Evolutionary conservation across 1,140 invertebrate genomes (phyloP).

Genomic region (Hormaphis cornu): DNA sequence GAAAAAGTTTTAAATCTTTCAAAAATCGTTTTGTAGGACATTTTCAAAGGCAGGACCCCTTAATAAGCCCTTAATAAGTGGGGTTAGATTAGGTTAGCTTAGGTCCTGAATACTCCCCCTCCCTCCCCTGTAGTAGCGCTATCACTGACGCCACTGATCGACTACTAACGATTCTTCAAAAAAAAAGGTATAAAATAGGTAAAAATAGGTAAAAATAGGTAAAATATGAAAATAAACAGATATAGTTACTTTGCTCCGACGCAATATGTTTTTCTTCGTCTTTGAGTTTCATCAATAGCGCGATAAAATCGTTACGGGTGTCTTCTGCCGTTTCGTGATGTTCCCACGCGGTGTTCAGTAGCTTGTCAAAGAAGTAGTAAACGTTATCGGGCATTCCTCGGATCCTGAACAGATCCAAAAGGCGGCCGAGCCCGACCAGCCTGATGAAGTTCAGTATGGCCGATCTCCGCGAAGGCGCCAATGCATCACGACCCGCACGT

Average conservation of each 20-base stretch:
- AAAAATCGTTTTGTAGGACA: no score
- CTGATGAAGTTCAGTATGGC: neutral
- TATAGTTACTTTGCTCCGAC: neutral
- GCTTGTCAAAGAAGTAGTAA: constrained; percentile 4
- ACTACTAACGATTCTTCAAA: no score
- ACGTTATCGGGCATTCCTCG: neutral
- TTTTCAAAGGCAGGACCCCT: no score
- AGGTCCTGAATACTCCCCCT: no score
- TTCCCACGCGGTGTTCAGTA: neutral
- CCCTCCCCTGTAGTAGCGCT: no score
- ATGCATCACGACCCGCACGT: constrained; percentile 34
- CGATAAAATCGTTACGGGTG: neutral
- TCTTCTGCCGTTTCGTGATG: neutral
- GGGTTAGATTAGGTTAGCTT: no score
- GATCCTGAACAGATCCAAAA: neutral
- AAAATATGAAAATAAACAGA: no score
- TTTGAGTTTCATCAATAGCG: neutral
- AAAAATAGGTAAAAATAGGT: no score
- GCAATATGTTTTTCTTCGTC: neutral
- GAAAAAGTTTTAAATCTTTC: no score
- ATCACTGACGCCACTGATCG: no score
- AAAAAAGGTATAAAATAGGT: no score
- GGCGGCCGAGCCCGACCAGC: neutral
- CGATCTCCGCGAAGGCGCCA: neutral
- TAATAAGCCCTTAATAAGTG: no score